These are phyloP conservation scores for Ophion ellenae DNA, from an alignment of 2,888 invertebrate genomes.

Conservation along the genomic window DNA sequence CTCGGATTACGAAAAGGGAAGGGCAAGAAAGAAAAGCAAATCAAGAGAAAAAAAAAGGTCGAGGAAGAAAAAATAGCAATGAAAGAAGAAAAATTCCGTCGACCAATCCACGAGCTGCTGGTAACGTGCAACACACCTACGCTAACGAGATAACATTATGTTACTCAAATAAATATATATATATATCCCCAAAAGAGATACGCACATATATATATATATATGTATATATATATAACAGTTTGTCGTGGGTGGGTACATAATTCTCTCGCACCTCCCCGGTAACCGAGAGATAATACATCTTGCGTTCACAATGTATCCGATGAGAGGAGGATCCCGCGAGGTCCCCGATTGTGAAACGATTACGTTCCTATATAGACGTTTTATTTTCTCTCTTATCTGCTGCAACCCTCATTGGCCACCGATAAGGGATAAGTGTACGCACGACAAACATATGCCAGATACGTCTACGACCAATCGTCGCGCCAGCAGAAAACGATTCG, in stretches of 20 bases:
- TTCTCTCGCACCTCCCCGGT: conserved; percentile 52
- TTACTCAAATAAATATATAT: conserved; percentile 19
- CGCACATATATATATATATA: background rate
- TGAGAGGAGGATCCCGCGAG: conserved; percentile 23
- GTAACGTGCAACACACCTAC: conserved; percentile 53
- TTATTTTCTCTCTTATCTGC: conserved; percentile 45
- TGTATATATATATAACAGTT: conserved; percentile 35
- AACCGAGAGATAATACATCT: conserved; percentile 54
- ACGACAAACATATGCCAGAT: background rate
- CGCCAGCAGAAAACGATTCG: conserved; percentile 17
- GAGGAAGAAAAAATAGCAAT: conserved; percentile 18
- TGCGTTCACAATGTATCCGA: conserved; percentile 26
- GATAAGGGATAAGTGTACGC: conserved; percentile 34
- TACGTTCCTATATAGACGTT: background rate
- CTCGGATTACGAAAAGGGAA: conserved; percentile 43
- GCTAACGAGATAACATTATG: conserved; percentile 56
- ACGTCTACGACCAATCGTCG: conserved; percentile 23
- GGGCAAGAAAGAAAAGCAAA: background rate
- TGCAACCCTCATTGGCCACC: conserved; percentile 49
- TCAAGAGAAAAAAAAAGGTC: background rate
- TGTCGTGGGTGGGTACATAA: conserved; percentile 67
- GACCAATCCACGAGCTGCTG: conserved; percentile 60
- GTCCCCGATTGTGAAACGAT: conserved; percentile 47
- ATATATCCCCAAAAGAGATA: conserved; percentile 38
- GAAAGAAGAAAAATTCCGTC: conserved; percentile 53